Conservation (phyloP, 1,140 invertebrate species). For the Helicoverpa zea region DNA sequence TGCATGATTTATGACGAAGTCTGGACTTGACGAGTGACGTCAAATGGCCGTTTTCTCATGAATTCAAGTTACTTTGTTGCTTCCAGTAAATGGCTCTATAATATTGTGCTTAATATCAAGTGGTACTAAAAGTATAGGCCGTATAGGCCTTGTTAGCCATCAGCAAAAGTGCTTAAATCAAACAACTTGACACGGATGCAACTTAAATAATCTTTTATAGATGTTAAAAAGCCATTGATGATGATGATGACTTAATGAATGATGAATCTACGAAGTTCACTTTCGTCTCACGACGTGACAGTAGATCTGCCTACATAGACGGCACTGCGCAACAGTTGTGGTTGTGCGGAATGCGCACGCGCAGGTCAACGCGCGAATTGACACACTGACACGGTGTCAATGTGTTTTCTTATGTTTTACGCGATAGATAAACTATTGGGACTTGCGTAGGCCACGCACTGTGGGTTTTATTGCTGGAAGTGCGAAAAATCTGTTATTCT, state of each 20-base stretch:
- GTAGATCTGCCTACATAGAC: background rate
- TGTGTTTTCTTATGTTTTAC: constrained; percentile 41
- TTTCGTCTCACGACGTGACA: background rate
- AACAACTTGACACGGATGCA: too few species aligned
- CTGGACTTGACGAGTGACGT: constrained; percentile 29
- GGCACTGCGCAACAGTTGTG: constrained; percentile 26
- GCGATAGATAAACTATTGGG: constrained; percentile 5
- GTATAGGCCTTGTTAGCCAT: too few species aligned
- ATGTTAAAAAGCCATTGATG: too few species aligned
- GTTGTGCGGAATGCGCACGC: constrained; percentile 24
- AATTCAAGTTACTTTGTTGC: background rate
- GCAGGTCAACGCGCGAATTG: constrained; percentile 44
- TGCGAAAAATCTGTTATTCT: too few species aligned
- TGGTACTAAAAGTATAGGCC: too few species aligned
- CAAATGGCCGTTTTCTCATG: background rate
- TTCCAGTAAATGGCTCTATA: too few species aligned
- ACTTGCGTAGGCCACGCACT: background rate
- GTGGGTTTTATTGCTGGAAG: background rate
- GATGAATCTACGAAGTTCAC: background rate
- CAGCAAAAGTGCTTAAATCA: too few species aligned
- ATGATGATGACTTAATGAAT: too few species aligned
- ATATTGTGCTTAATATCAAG: too few species aligned
- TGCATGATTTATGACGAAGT: background rate
- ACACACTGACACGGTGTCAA: constrained; percentile 48
- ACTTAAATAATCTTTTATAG: too few species aligned